These are phyloP conservation scores for Iphiclides podalirius DNA, from an alignment of 2,888 invertebrate genomes.

Conservation along the genomic window DNA sequence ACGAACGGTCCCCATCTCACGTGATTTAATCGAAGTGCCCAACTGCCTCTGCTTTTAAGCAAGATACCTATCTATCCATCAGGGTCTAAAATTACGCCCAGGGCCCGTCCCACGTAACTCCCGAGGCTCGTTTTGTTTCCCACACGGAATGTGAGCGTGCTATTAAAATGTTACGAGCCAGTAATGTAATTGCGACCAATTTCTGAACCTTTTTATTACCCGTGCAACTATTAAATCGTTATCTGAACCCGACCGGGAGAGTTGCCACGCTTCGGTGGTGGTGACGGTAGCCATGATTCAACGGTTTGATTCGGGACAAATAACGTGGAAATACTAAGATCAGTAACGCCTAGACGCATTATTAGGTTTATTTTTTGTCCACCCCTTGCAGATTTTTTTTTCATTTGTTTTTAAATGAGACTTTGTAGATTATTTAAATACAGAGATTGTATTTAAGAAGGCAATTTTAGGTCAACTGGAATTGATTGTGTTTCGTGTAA, in stretches of 20 bases:
- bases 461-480: too few species aligned
- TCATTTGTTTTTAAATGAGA: too few species aligned
- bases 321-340: too few species aligned
- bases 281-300: slow-evolving; percentile 1
- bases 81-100: slow-evolving; percentile 21
- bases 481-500: too few species aligned
- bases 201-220: slow-evolving; percentile 71
- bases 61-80: slow-evolving; percentile 14
- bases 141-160: slow-evolving; percentile 61
- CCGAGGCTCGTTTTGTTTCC: slow-evolving; percentile 41
- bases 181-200: slow-evolving; percentile 74
- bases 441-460: too few species aligned
- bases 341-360: too few species aligned
- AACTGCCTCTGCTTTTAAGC: not conserved
- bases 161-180: slow-evolving; percentile 73
- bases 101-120: slow-evolving; percentile 13
- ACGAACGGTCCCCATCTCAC: too few species aligned
- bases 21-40: too few species aligned
- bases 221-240: slow-evolving; percentile 69
- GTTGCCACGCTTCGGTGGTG: slow-evolving; percentile 36
- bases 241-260: slow-evolving; percentile 48
- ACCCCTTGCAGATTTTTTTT: too few species aligned
- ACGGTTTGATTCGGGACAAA: not conserved
- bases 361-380: too few species aligned
- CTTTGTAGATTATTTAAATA: too few species aligned